Evolutionary conservation across 2,797 vertebrate species (phyloP).

Genomic region (Sandelia bainsii): DNA sequence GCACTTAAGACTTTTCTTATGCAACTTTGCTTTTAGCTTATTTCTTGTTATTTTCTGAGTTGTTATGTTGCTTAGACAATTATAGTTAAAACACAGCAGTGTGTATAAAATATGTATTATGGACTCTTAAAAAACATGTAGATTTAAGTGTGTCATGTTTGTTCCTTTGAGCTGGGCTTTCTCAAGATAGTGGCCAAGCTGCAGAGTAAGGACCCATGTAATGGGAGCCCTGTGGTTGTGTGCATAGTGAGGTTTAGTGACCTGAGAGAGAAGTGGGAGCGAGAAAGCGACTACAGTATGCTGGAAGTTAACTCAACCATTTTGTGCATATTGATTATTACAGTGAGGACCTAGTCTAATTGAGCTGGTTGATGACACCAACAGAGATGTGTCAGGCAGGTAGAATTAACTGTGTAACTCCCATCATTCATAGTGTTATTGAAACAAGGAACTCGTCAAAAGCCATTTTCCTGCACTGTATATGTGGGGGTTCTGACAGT

Average conservation of each 20-base stretch:
- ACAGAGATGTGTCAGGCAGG: too few relatives aligned
- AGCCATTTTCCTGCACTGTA: not conserved
- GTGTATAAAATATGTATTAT: conserved; percentile 74
- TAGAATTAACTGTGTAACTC: too few relatives aligned
- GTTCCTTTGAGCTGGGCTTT: conserved; percentile 59
- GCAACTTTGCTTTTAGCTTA: conserved; percentile 52
- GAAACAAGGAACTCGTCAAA: not conserved
- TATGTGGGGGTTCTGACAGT: not conserved
- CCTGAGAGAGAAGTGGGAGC: conserved; percentile 6
- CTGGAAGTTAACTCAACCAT: not conserved
- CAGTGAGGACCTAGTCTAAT: not conserved
- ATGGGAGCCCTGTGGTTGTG: conserved; percentile 23
- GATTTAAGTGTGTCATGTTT: conserved; percentile 54
- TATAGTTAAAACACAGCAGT: conserved; percentile 72
- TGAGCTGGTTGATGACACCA: not conserved
- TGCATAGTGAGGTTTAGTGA: not conserved
- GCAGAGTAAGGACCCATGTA: conserved; percentile 52
- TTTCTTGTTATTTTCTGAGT: conserved; percentile 46
- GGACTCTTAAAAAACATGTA: conserved; percentile 48
- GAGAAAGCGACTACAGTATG: not conserved
- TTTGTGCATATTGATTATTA: not conserved
- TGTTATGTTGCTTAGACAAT: conserved; percentile 67
- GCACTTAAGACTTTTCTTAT: conserved; percentile 63
- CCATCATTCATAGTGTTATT: not conserved
- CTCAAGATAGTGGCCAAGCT: conserved; percentile 70